phyloP scores from a whole-genome alignment of 2,888 invertebrate species.

The Mystacides longicornis region DNA sequence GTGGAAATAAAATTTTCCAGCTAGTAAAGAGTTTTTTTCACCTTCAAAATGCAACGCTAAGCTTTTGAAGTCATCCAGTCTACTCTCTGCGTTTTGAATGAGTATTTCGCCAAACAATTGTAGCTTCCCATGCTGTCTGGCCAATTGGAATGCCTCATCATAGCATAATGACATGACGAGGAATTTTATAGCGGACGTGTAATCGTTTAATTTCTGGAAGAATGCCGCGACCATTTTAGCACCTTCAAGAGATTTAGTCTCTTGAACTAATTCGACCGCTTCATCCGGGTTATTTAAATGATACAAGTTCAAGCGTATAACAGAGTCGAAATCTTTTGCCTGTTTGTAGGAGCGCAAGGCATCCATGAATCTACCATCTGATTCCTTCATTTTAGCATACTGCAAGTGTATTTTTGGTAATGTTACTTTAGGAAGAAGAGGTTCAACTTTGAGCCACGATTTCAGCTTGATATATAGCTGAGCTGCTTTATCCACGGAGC shows the following conservation, averaged over 20 bases:
- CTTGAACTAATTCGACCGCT: conserved; percentile 88
- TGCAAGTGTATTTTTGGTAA: conserved; percentile 90
- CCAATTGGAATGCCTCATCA: conserved; percentile 91
- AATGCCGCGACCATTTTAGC: conserved; percentile 93
- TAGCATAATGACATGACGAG: conserved; percentile 91
- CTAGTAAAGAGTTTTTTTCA: conserved; percentile 76
- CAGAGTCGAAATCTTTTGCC: conserved; percentile 89
- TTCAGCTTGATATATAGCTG: conserved; percentile 86
- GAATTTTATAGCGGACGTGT: conserved; percentile 90
- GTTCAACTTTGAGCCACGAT: conserved; percentile 93
- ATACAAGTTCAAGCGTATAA: conserved; percentile 86
- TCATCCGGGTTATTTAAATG: conserved; percentile 91
- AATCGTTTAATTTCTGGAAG: conserved; percentile 90
- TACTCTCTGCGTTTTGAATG: conserved; percentile 61
- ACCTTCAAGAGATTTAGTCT: conserved; percentile 89
- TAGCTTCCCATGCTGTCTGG: conserved; percentile 85
- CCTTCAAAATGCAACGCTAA: conserved; percentile 89
- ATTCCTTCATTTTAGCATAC: conserved; percentile 89
- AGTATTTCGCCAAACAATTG: conserved; percentile 92
- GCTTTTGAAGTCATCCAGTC: conserved; percentile 77
- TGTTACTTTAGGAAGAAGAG: conserved; percentile 77
- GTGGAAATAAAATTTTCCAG: conserved; percentile 91
- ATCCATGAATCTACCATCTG: conserved; percentile 85
- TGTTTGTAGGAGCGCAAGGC: conserved; percentile 84
- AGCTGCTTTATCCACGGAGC: conserved; percentile 87